Conservation (phyloP, 2,797 vertebrate genomes). For the Scolopax bukidnonensis region DNA sequence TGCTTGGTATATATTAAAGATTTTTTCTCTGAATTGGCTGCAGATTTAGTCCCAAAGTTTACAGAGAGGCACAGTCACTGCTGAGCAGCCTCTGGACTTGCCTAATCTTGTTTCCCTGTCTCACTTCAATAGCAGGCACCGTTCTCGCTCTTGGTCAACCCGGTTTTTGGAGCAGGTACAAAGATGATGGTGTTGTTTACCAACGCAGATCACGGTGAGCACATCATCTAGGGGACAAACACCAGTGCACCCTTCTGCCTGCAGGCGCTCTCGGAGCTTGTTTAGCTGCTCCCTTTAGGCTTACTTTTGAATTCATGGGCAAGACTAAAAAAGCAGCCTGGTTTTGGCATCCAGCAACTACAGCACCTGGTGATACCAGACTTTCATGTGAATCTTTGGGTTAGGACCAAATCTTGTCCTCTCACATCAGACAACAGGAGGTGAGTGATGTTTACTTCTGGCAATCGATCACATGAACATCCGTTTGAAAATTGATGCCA, state of each 20-base stretch:
- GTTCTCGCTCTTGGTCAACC: accelerated
- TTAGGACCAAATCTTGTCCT: background rate
- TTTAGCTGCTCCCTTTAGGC: background rate
- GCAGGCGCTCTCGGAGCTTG: accelerated
- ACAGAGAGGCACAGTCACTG: background rate
- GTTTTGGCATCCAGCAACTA: background rate
- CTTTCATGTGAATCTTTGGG: background rate
- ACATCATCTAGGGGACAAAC: background rate
- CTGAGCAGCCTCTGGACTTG: background rate
- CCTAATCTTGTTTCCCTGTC: background rate
- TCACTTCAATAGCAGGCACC: background rate
- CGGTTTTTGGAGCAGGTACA: background rate
- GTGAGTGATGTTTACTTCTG: background rate
- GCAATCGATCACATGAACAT: background rate
- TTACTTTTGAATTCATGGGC: background rate
- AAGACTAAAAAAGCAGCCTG: background rate
- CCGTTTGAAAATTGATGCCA: background rate
- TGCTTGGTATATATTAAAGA: background rate
- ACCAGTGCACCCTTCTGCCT: background rate
- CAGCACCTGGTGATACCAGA: background rate
- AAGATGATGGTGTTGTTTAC: background rate
- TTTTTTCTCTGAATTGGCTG: background rate
- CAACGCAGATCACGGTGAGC: background rate
- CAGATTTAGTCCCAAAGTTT: background rate
- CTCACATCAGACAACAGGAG: background rate